Conservation (phyloP, 2,888 invertebrate species). For the Liposcelis brunnea region DNA sequence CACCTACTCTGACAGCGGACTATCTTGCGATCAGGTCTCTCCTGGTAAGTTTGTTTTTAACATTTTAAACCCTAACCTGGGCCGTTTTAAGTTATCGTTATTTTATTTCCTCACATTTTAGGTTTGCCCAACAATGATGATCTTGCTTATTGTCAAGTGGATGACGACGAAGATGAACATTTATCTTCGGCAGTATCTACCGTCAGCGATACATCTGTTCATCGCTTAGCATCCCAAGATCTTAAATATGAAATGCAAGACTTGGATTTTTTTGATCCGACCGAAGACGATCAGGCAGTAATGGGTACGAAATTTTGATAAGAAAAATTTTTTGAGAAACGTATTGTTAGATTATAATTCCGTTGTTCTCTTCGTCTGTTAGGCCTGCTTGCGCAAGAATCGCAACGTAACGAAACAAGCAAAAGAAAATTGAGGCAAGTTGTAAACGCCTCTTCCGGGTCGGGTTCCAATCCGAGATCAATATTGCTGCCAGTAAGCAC, state of each 20-base stretch:
- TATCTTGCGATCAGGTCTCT: constrained; percentile 41
- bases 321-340: no score
- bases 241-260: no score
- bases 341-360: no score
- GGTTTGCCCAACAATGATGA: constrained; percentile 4
- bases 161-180: constrained; percentile 10
- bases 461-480: constrained; percentile 32
- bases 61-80: no score
- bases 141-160: constrained; percentile 7
- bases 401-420: neutral
- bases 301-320: no score
- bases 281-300: no score
- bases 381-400: no score
- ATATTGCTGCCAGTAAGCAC: constrained; percentile 52
- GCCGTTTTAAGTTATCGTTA: no score
- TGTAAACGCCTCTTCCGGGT: constrained; percentile 6
- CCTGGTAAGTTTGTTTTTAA: constrained; percentile 29
- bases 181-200: constrained; percentile 7
- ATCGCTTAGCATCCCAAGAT: neutral
- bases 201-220: neutral
- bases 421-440: constrained; percentile 5
- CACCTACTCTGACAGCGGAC: constrained; percentile 48
- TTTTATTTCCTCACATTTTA: constrained; percentile 4
- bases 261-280: no score
- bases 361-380: no score